Percentiles rank a stretch among this genome's conserved stretches.
Conservation (phyloP, 2,797 vertebrate genomes). For the Onychomys leucogaster region DNA sequence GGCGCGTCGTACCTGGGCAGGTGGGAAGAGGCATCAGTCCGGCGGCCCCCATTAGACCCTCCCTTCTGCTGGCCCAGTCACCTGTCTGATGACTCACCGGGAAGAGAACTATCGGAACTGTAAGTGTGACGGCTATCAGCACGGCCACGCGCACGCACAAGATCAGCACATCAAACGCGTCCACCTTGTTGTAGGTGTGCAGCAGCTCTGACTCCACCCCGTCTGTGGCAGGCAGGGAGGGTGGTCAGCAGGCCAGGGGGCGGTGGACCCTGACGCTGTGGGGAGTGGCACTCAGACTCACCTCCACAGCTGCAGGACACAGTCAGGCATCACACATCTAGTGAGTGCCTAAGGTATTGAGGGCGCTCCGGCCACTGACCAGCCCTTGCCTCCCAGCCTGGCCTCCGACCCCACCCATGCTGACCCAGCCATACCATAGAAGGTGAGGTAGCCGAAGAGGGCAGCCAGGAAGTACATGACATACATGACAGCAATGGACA, state of each 20-base stretch:
- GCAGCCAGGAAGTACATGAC: slow-evolving; percentile 98
- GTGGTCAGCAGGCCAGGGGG: slow-evolving; percentile 56
- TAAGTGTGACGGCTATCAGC: slow-evolving; percentile 96
- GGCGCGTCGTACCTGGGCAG: slow-evolving; percentile 94
- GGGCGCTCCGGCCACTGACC: slow-evolving; percentile 4
- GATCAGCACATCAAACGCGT: slow-evolving; percentile 95
- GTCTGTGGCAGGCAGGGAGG: slow-evolving; percentile 85
- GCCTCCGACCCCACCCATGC: not conserved
- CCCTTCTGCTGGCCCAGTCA: accelerated
- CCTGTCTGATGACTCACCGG: slow-evolving; percentile 90
- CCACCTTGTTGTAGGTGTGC: slow-evolving; percentile 96
- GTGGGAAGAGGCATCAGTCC: not conserved
- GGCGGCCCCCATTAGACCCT: accelerated
- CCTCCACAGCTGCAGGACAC: slow-evolving; percentile 58
- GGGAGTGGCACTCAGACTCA: slow-evolving; percentile 43
- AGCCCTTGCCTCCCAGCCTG: slow-evolving; percentile 51
- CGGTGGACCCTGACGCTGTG: slow-evolving; percentile 46
- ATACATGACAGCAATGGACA: slow-evolving; percentile 98
- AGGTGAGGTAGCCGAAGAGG: slow-evolving; percentile 99
- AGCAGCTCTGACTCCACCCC: slow-evolving; percentile 95
- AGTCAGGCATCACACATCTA: slow-evolving; percentile 30
- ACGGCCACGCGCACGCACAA: slow-evolving; percentile 97
- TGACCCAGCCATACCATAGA: slow-evolving; percentile 92
- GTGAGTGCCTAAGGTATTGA: not conserved
- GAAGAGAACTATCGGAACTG: slow-evolving; percentile 97